Base-by-base conservation (phyloP, 2,797 vertebrate species). In the Mastacembelus armatus region DNA sequence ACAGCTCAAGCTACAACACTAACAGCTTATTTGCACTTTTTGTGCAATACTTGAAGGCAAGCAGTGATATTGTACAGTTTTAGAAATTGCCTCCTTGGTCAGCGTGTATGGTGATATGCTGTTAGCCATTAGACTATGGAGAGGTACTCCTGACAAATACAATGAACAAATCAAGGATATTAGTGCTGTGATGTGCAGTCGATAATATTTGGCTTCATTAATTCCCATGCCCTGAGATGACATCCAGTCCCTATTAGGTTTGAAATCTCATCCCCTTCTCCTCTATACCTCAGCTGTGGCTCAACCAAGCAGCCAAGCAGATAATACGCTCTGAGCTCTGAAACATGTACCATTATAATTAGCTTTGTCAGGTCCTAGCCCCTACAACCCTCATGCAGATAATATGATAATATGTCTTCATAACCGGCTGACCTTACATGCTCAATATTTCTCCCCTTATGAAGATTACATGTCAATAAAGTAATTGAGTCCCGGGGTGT, bases 381-480 rank as follows among this genome's bases (percentile, higher is more conserved):
- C 90, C 95, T 96, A 95, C 95, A 97, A 96, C 96, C 96, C 96
- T 96, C 96, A 98, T 98, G 98, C 96, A 99, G 97, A 98, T 98
- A 98, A 98, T 98, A 98, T 98, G 97, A 98, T 98, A 98, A 98
- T 98, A 98, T 95, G 96, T 99, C 97, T 99, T 99, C 98, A 99
- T 98, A 99, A 99, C 97, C 95, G 94, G 96, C 95, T 99, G 97
- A 98, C 97, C 97, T 98, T 98, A 98, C 98, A 98, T 96, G 96
- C 96, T 97, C 97, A 98, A 98, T 99, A 99, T 99, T 99, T 99
- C 98, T 99, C 96, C 93, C 95, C 96, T 99, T 99, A 98, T 98
- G 97, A 98, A 99, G 97, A 99, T 99, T 99, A 97, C 97, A 98
- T 98, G 98, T 99, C 98, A 99, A 99, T 99, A 98, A 98, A 97